phyloP scores from a whole-genome alignment of 2,888 invertebrate genomes.

The Heteromyza rotundicornis region DNA sequence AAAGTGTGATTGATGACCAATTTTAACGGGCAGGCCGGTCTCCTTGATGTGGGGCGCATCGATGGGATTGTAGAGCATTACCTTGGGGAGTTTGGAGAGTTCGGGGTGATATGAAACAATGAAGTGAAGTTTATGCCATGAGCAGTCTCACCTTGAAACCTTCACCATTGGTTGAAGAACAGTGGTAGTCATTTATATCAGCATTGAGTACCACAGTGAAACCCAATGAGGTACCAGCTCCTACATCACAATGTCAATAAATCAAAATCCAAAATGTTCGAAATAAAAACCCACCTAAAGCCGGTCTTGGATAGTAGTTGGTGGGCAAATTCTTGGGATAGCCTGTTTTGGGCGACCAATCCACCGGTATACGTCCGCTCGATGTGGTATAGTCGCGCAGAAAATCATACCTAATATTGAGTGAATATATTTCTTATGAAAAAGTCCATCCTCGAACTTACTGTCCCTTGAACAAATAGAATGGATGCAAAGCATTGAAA shows the following conservation, averaged over 20 bases:
- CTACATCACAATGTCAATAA: background rate
- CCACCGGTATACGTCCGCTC: constrained; percentile 60
- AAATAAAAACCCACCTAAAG: constrained; percentile 6
- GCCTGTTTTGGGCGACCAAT: constrained; percentile 79
- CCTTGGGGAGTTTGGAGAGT: too few species aligned
- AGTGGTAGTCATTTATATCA: constrained; percentile 75
- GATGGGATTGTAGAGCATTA: constrained; percentile 71
- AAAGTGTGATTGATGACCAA: constrained; percentile 74
- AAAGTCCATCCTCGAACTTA: constrained; percentile 40
- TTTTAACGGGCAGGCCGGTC: constrained; percentile 72
- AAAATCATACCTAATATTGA: constrained; percentile 40
- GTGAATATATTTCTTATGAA: background rate
- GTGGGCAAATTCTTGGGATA: constrained; percentile 60
- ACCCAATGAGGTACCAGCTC: constrained; percentile 68
- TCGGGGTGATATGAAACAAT: too few species aligned
- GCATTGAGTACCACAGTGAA: constrained; percentile 74
- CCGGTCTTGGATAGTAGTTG: constrained; percentile 66
- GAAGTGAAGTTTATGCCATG: constrained; percentile 58
- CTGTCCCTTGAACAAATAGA: constrained; percentile 68
- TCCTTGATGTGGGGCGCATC: constrained; percentile 80
- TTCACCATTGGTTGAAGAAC: constrained; percentile 74
- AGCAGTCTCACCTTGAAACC: constrained; percentile 61
- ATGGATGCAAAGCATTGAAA: constrained; percentile 77
- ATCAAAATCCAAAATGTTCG: background rate
- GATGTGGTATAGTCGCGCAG: constrained; percentile 44